These are phyloP conservation scores for Emmelina monodactyla DNA, from an alignment of 2,888 invertebrate genomes.

Conservation along the genomic window DNA sequence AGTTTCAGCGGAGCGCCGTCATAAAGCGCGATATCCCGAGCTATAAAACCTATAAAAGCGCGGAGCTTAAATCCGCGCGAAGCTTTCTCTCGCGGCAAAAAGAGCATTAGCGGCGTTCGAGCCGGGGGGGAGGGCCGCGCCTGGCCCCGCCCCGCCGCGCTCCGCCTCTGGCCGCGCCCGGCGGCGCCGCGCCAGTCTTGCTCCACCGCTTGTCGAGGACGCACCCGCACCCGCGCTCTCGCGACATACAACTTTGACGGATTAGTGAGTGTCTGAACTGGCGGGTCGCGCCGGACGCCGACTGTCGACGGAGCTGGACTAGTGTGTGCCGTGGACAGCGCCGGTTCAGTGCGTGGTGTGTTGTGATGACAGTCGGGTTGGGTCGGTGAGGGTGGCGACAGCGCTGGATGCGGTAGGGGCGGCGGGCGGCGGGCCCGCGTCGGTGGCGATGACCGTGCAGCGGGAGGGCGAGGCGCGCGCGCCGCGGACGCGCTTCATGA, in stretches of 20 bases:
- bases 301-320: neutral
- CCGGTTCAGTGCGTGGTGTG: neutral
- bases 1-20: conserved; percentile 58
- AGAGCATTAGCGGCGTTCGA: conserved; percentile 51
- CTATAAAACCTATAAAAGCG: conserved; percentile 66
- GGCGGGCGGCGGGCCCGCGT: conserved; percentile 36
- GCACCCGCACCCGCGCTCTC: conserved; percentile 2
- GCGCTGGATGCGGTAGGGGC: conserved; percentile 41
- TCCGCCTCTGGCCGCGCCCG: conserved; percentile 8
- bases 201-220: neutral
- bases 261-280: conserved; percentile 3
- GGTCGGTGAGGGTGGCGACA: no score
- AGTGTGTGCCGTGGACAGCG: neutral
- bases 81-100: conserved; percentile 63
- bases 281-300: neutral
- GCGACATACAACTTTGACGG: conserved; percentile 11
- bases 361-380: no score
- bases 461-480: conserved; percentile 75
- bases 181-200: conserved; percentile 3
- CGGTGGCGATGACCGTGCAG: conserved; percentile 68
- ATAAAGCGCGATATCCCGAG: conserved; percentile 61
- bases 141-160: conserved; percentile 18
- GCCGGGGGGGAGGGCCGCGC: conserved; percentile 48
- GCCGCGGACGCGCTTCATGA: conserved; percentile 85
- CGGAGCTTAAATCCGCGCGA: conserved; percentile 63